A percentile compares a stretch with the other conserved stretches of the same genome.
phyloP scores from a whole-genome alignment of 2,888 invertebrate species.

The Dryobotodes eremita region DNA sequence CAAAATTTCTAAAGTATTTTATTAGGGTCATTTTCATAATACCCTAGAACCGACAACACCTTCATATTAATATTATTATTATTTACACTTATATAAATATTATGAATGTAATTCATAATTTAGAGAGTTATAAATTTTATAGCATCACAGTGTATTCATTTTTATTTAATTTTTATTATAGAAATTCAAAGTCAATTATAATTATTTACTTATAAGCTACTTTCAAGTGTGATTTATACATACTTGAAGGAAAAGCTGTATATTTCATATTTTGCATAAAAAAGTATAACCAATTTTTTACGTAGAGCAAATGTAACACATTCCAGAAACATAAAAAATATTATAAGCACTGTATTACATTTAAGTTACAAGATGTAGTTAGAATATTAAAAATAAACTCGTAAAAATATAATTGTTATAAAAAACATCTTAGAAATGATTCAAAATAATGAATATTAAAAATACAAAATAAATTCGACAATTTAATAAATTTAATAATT shows the following conservation, averaged over 20 bases:
- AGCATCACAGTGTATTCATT: constrained; percentile 90
- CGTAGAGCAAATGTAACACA: neutral
- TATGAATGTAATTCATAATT: constrained; percentile 69
- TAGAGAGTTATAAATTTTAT: constrained; percentile 77
- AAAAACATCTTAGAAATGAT: neutral
- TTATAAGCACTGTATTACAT: neutral
- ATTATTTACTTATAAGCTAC: constrained; percentile 55
- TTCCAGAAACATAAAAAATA: neutral
- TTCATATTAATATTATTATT: constrained; percentile 55
- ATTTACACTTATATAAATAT: constrained; percentile 67
- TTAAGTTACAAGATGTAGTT: neutral
- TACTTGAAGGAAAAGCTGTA: constrained; percentile 28
- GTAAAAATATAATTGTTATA: no score
- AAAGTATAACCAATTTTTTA: neutral
- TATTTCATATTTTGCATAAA: neutral
- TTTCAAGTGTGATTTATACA: constrained; percentile 51
- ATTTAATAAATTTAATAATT: neutral
- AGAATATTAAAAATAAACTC: no score
- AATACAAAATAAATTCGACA: neutral
- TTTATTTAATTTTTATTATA: constrained; percentile 66
- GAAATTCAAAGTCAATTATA: constrained; percentile 60
- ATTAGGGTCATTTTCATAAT: constrained; percentile 66
- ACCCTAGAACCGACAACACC: constrained; percentile 66
- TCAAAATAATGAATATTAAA: neutral
- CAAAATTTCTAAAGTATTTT: constrained; percentile 71